phyloP scores from a whole-genome alignment of 2,797 vertebrate genomes.

The Austrolebias charrua region DNA sequence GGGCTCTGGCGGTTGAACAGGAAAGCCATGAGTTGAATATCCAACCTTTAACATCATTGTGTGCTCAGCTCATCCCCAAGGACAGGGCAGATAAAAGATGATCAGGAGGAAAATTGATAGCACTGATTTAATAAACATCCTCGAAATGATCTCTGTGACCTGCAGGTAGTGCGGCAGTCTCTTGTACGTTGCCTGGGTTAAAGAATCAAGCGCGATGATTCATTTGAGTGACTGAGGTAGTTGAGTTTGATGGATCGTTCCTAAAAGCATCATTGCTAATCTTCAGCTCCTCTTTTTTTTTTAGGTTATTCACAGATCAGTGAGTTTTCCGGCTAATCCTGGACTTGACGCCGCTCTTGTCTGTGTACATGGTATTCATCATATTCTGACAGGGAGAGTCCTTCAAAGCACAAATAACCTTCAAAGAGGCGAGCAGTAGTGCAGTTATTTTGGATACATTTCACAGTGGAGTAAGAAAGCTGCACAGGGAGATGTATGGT shows the following conservation, averaged over 20 bases:
- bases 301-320: conserved; percentile 99
- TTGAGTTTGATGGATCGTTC: conserved; percentile 99
- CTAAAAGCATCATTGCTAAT: conserved; percentile 99
- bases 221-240: conserved; percentile 98
- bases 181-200: conserved; percentile 86
- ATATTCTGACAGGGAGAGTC: conserved; percentile 99
- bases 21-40: conserved; percentile 73
- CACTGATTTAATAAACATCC: conserved; percentile 85
- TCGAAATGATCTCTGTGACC: conserved; percentile 76
- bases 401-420: conserved; percentile 99
- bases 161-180: conserved; percentile 81
- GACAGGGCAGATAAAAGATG: conserved; percentile 82
- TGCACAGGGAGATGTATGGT: conserved; percentile 89
- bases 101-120: conserved; percentile 83
- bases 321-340: conserved; percentile 99
- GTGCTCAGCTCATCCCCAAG: conserved; percentile 79
- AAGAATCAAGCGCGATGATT: conserved; percentile 97
- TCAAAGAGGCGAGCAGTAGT: conserved; percentile 94
- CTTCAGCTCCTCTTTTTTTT: conserved; percentile 99
- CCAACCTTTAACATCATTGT: conserved; percentile 81
- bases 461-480: conserved; percentile 94
- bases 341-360: conserved; percentile 98
- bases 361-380: conserved; percentile 99
- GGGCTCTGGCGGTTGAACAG: conserved; percentile 64
- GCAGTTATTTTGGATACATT: conserved; percentile 99